phyloP scores from a whole-genome alignment of 2,797 vertebrate species.

The Babyrousa celebensis region DNA sequence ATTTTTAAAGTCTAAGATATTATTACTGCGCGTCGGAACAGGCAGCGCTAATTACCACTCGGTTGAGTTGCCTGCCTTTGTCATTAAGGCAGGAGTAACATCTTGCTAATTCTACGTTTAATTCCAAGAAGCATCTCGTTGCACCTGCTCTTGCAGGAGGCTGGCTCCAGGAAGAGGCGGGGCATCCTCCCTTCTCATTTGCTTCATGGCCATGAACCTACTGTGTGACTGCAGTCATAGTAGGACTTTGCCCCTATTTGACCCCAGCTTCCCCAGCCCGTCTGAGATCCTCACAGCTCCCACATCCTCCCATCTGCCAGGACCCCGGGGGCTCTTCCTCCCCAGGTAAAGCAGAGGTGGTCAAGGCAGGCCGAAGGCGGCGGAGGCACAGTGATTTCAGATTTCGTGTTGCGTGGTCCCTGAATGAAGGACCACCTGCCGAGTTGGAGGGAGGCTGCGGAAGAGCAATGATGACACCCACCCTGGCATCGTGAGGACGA shows the following conservation, averaged over 20 bases:
- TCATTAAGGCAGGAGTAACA: constrained; percentile 52
- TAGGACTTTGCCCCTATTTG: rapidly evolving
- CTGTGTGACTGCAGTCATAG: not conserved
- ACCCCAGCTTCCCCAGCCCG: rapidly evolving
- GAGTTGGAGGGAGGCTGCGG: rapidly evolving
- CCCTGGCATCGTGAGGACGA: not conserved
- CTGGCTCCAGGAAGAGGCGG: not conserved
- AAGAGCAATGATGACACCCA: too few species aligned
- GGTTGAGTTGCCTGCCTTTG: constrained; percentile 52
- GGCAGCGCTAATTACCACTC: constrained; percentile 67
- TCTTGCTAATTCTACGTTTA: constrained; percentile 70
- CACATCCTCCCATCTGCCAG: rapidly evolving
- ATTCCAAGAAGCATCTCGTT: not conserved
- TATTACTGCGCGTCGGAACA: constrained; percentile 25
- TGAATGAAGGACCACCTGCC: too few species aligned
- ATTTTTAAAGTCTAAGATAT: constrained; percentile 59
- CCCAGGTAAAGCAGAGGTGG: rapidly evolving
- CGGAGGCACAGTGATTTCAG: rapidly evolving
- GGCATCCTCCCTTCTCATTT: rapidly evolving
- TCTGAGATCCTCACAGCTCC: rapidly evolving
- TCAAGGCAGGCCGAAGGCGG: too few species aligned
- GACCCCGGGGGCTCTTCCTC: rapidly evolving
- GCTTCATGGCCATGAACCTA: not conserved
- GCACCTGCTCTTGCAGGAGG: constrained; percentile 61
- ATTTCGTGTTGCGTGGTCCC: rapidly evolving